Conservation (phyloP, 1,140 invertebrate genomes). For the Oedothorax gibbosus region DNA sequence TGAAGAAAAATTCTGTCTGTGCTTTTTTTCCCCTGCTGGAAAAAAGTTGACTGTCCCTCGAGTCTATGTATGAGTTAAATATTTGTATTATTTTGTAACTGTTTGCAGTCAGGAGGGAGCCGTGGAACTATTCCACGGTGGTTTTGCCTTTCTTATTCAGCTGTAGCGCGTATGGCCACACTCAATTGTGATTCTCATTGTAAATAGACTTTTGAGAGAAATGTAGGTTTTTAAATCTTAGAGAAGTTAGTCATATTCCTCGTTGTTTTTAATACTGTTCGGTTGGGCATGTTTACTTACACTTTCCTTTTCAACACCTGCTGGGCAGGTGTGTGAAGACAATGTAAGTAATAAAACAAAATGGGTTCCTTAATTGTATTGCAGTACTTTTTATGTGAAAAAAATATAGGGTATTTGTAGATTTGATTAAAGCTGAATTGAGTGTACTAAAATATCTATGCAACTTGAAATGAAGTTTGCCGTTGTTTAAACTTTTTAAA, state of each 20-base stretch:
- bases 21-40: background rate
- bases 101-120: conserved; percentile 46
- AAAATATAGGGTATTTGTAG: background rate
- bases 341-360: conserved; percentile 36
- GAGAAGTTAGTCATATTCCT: conserved; percentile 44
- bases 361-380: conserved; percentile 15
- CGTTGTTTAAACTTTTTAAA: background rate
- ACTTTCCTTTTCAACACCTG: conserved; percentile 42
- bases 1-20: background rate
- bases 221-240: conserved; percentile 48
- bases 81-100: conserved; percentile 62
- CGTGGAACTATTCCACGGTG: background rate
- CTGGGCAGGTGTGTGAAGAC: conserved; percentile 52
- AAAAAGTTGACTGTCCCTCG: too few relatives aligned
- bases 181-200: conserved; percentile 59
- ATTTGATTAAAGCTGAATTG: conserved; percentile 3
- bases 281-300: conserved; percentile 57
- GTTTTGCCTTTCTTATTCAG: conserved; percentile 56
- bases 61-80: conserved; percentile 42
- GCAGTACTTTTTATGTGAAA: conserved; percentile 19
- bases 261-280: conserved; percentile 38
- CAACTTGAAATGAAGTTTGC: background rate
- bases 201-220: conserved; percentile 59
- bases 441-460: conserved; percentile 30
- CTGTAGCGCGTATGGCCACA: conserved; percentile 52